Evolutionary conservation across 1,140 invertebrate genomes (phyloP).

Genomic region (Whitmania pigra): DNA sequence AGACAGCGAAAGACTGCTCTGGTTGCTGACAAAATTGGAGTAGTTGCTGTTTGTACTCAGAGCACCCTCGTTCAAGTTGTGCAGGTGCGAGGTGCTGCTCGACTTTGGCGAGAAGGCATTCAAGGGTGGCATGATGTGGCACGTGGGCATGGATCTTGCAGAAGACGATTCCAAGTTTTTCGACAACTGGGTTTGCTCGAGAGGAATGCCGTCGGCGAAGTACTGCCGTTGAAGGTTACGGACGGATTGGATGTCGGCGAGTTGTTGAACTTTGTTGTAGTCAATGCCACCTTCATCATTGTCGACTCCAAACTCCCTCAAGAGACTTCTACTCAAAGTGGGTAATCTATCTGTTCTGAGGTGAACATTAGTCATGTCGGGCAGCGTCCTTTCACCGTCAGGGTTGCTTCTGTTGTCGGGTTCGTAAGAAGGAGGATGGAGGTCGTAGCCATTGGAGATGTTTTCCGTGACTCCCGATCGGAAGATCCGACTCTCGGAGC

Average conservation of each 20-base stretch:
- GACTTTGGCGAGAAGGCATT: background rate
- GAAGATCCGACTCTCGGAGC: constrained; percentile 1
- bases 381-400: background rate
- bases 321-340: background rate
- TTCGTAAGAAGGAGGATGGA: background rate
- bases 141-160: background rate
- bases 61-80: background rate
- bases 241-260: background rate
- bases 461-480: too few species aligned
- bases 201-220: background rate
- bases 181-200: background rate
- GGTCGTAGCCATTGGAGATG: background rate
- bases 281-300: too few species aligned
- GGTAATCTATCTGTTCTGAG: background rate
- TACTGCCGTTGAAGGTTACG: background rate
- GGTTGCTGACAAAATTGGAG: background rate
- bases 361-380: too few species aligned
- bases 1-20: background rate
- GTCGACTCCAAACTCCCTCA: background rate
- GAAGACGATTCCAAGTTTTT: background rate
- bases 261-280: background rate
- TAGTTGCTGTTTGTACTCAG: background rate
- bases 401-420: background rate
- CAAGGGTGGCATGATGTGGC: background rate
- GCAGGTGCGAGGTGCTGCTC: background rate